phyloP scores from a whole-genome alignment of 1,140 invertebrate genomes.

The Pseudomyrmex cubaensis region DNA sequence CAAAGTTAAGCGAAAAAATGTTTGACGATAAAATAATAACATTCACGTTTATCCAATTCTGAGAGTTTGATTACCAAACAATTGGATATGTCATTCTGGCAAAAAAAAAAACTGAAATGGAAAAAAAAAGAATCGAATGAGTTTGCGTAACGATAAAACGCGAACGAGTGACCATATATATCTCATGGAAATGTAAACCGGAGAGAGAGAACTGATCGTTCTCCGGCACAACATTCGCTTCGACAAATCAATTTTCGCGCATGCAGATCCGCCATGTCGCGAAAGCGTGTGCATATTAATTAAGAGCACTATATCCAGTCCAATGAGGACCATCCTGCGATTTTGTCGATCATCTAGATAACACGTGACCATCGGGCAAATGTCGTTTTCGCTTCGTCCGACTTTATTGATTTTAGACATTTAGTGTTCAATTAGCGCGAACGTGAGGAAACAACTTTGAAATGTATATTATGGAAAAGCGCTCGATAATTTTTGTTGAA shows the following conservation, averaged over 20 bases:
- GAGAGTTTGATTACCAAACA: constrained; percentile 14
- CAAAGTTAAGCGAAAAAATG: background rate
- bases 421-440: background rate
- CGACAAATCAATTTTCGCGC: constrained; percentile 62
- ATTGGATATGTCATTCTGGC: background rate
- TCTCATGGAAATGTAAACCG: constrained; percentile 55
- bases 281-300: constrained; percentile 59
- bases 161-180: constrained; percentile 1
- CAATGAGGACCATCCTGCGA: constrained; percentile 40
- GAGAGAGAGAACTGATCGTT: constrained; percentile 13
- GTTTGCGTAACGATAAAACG: constrained; percentile 8
- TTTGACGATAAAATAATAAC: constrained; percentile 1
- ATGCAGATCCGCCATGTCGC: background rate
- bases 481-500: background rate
- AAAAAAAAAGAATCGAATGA: background rate
- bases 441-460: background rate
- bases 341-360: constrained; percentile 6
- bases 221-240: constrained; percentile 42
- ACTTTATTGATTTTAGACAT: constrained; percentile 20
- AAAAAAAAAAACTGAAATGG: background rate
- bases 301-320: constrained; percentile 32
- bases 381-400: background rate
- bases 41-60: background rate
- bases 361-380: constrained; percentile 7
- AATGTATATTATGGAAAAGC: background rate